A percentile compares a stretch with the other conserved stretches of the same genome.
Conservation (phyloP, 2,113 vertebrate genomes). For the Ginglymostoma cirratum region DNA sequence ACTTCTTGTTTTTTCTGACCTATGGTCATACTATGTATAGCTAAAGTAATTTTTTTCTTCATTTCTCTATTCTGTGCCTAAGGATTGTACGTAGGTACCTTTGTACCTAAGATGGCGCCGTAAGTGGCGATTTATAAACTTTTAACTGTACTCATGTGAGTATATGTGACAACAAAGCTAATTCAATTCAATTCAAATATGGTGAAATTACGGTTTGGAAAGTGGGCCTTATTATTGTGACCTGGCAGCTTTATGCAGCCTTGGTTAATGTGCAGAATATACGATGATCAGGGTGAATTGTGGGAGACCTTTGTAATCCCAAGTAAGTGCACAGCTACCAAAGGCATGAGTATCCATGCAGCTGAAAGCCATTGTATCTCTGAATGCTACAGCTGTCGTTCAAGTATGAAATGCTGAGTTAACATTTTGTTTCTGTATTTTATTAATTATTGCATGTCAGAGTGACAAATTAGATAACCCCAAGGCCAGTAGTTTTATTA, state of each 20-base stretch:
- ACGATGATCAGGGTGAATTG: background rate
- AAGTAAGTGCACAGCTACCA: background rate
- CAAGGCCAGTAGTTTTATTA: background rate
- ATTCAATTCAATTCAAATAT: too few relatives aligned
- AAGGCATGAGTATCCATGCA: background rate
- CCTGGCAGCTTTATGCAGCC: background rate
- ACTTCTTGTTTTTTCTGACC: too few relatives aligned
- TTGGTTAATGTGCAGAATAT: background rate
- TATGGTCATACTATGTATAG: too few relatives aligned
- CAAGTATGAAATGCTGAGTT: background rate
- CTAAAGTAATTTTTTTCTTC: too few relatives aligned
- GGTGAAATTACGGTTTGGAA: background rate
- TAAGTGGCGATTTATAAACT: too few relatives aligned
- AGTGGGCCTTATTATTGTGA: slow-evolving; percentile 11
- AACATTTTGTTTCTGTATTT: background rate
- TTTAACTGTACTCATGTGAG: too few relatives aligned
- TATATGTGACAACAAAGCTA: too few relatives aligned
- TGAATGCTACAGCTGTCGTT: background rate
- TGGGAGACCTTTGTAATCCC: background rate
- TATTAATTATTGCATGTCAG: background rate
- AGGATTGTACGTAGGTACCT: too few relatives aligned
- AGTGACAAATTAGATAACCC: background rate
- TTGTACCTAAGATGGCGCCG: too few relatives aligned
- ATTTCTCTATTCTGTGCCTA: too few relatives aligned
- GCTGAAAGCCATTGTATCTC: background rate